These are phyloP conservation scores for Erpornis zantholeuca DNA, from an alignment of 2,113 vertebrate species.

Conservation along the genomic window DNA sequence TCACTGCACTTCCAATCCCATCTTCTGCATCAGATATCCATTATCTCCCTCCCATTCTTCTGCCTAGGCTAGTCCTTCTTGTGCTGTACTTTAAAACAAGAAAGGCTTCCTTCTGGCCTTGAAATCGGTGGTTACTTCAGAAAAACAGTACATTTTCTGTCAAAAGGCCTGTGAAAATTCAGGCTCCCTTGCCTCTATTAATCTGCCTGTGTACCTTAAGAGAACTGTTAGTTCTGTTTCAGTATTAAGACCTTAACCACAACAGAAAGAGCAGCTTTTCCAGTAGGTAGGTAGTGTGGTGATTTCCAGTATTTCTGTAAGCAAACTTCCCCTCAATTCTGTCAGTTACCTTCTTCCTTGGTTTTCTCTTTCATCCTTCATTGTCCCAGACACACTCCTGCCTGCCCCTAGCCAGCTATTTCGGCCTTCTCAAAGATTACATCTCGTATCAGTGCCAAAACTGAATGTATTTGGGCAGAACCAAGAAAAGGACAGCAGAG, in stretches of 20 bases:
- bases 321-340: not conserved
- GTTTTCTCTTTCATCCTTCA: not conserved
- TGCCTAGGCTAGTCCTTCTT: not conserved
- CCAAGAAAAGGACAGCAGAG: not conserved
- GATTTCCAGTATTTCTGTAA: not conserved
- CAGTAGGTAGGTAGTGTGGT: not conserved
- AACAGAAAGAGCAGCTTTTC: not conserved
- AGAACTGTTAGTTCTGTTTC: not conserved
- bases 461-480: not conserved
- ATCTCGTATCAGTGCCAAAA: not conserved
- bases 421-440: not conserved
- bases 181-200: not conserved
- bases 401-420: not conserved
- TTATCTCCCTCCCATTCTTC: not conserved
- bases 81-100: not conserved
- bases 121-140: not conserved
- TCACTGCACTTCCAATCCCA: not conserved
- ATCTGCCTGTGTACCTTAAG: not conserved
- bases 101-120: not conserved
- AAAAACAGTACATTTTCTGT: not conserved
- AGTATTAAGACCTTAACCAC: not conserved
- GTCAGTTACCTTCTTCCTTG: not conserved
- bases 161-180: constrained; percentile 5
- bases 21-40: not conserved
- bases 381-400: not conserved